These are phyloP conservation scores for Apteryx mantelli DNA, from an alignment of 2,113 vertebrate species.

Conservation along the genomic window DNA sequence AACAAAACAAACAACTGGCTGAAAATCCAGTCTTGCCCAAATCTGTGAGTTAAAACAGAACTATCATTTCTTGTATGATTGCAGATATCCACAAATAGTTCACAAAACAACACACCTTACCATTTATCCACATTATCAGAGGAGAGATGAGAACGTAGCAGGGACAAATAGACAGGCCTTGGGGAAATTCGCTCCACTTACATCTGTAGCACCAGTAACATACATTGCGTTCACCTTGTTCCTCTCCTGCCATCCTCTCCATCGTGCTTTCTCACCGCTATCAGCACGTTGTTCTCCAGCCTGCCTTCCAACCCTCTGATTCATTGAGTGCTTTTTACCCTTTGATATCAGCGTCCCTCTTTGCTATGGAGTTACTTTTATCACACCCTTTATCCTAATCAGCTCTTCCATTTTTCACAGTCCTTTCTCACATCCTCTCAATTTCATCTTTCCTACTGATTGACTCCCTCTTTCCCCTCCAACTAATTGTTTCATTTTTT, in stretches of 20 bases:
- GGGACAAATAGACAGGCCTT: rapidly evolving
- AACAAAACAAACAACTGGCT: background rate
- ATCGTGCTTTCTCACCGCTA: background rate
- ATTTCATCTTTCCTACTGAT: constrained; percentile 42
- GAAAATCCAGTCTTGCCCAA: background rate
- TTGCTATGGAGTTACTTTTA: background rate
- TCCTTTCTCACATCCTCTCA: constrained; percentile 11
- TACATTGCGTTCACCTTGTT: background rate
- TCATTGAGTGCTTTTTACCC: background rate
- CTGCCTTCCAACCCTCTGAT: background rate
- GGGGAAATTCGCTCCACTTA: background rate
- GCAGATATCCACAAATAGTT: background rate
- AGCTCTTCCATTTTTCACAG: constrained; percentile 32
- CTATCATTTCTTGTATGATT: background rate
- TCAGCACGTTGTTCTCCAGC: background rate
- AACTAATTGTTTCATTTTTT: constrained; percentile 51
- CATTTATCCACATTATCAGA: rapidly evolving
- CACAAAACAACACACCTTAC: background rate
- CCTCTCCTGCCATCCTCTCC: background rate
- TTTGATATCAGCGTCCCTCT: background rate
- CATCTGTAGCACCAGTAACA: background rate
- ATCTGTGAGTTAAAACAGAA: background rate
- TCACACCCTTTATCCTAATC: constrained; percentile 34
- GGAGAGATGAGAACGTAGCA: background rate
- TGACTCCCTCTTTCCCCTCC: constrained; percentile 53